phyloP scores from a whole-genome alignment of 1,140 invertebrate species.

The Amyelois transitella region DNA sequence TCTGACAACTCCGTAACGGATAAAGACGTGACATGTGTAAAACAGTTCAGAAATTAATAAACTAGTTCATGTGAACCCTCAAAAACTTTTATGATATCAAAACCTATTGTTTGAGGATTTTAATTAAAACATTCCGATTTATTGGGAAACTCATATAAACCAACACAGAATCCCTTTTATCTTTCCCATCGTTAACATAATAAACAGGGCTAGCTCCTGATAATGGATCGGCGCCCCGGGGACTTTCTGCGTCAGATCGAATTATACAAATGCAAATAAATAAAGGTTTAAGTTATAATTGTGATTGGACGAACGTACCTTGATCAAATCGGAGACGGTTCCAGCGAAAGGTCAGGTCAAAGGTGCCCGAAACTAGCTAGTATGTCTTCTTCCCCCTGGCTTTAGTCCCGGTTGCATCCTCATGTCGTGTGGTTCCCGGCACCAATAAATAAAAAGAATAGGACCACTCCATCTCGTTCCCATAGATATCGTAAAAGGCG shows the following conservation, averaged over 20 bases:
- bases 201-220: not conserved
- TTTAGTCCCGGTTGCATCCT: too few species aligned
- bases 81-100: not conserved
- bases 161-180: not conserved
- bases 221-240: not conserved
- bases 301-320: too few species aligned
- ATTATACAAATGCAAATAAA: slow-evolving; percentile 5
- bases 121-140: not conserved
- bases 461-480: too few species aligned
- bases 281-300: slow-evolving; percentile 1
- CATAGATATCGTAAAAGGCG: too few species aligned
- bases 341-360: too few species aligned
- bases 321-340: too few species aligned
- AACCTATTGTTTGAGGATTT: not conserved
- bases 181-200: slow-evolving; percentile 3
- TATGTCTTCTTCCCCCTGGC: too few species aligned
- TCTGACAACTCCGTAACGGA: too few species aligned
- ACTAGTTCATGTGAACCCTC: not conserved
- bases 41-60: not conserved
- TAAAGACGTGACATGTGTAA: not conserved
- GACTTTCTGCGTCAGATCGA: not conserved
- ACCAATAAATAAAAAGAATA: too few species aligned
- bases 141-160: not conserved
- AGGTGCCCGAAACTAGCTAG: too few species aligned
- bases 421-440: too few species aligned